These are phyloP conservation scores for Percopsis omiscomaycus DNA, from an alignment of 2,797 vertebrate genomes.

Conservation along the genomic window DNA sequence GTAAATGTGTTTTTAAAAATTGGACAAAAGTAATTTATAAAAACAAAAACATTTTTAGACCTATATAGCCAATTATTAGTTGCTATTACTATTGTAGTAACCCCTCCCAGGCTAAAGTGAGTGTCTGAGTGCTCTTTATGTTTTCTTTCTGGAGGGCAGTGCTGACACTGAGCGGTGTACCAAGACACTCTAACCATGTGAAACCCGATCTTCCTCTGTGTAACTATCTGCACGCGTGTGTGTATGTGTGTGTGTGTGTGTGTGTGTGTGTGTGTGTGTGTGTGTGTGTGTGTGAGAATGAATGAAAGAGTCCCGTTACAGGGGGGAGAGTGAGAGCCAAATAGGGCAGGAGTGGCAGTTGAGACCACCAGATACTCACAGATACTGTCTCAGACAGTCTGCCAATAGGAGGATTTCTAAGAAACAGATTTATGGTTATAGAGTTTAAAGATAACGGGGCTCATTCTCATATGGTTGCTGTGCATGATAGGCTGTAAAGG, in stretches of 20 bases:
- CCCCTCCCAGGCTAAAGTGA: too few relatives aligned
- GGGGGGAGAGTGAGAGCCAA: not conserved
- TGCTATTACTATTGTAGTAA: too few relatives aligned
- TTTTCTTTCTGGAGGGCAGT: not conserved
- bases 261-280: not conserved
- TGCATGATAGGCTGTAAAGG: not conserved
- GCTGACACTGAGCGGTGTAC: not conserved
- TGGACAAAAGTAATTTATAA: too few relatives aligned
- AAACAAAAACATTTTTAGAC: too few relatives aligned
- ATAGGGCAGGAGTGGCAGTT: not conserved
- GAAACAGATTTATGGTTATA: not conserved
- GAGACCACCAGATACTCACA: not conserved
- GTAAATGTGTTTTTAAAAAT: too few relatives aligned
- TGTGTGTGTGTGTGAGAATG: not conserved
- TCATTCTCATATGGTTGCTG: too few relatives aligned
- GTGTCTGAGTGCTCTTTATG: too few relatives aligned
- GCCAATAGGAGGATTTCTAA: not conserved
- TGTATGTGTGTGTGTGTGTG: slow-evolving; percentile 4
- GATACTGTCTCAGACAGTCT: not conserved
- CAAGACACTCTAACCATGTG: not conserved
- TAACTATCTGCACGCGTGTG: not conserved
- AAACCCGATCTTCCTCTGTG: not conserved
- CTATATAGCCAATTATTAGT: too few relatives aligned
- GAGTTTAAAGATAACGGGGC: too few relatives aligned
- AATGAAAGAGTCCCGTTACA: not conserved